Conservation (phyloP, 2,113 vertebrate species). For the Tinamus guttatus region DNA sequence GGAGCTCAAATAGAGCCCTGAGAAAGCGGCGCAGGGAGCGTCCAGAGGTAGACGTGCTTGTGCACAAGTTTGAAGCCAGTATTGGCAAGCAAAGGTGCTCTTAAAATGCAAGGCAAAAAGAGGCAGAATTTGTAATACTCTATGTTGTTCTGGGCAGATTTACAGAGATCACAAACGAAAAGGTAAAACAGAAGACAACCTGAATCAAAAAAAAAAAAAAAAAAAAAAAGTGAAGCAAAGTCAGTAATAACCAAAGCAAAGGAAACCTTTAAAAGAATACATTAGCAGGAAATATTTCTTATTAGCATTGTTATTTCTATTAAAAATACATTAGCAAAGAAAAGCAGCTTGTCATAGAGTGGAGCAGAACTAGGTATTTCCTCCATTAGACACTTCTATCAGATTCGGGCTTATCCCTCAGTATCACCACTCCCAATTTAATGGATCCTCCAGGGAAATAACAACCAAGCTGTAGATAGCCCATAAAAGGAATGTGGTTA, state of each 20-base stretch:
- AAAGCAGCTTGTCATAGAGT: background rate
- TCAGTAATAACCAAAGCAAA: background rate
- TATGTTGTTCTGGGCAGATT: background rate
- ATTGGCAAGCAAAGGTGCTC: background rate
- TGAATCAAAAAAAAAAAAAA: background rate
- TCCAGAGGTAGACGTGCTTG: background rate
- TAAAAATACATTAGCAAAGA: background rate
- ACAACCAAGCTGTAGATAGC: background rate
- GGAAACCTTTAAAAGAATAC: background rate
- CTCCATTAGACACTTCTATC: background rate
- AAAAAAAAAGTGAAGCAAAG: background rate
- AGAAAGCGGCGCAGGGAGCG: background rate
- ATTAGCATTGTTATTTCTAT: background rate
- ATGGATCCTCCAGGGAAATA: background rate
- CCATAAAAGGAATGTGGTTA: background rate
- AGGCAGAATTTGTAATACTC: background rate
- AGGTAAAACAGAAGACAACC: background rate
- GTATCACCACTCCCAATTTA: background rate
- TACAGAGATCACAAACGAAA: background rate
- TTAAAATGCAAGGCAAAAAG: slow-evolving; percentile 12
- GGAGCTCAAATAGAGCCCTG: slow-evolving; percentile 45
- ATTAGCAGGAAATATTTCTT: background rate
- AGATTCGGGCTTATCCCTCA: background rate
- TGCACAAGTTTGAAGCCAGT: background rate
- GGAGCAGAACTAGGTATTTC: background rate